A percentile compares a stretch with the other conserved stretches of the same genome.
Evolutionary conservation across 2,797 vertebrate species (phyloP).

Genomic region (Lycodopsis pacificus): DNA sequence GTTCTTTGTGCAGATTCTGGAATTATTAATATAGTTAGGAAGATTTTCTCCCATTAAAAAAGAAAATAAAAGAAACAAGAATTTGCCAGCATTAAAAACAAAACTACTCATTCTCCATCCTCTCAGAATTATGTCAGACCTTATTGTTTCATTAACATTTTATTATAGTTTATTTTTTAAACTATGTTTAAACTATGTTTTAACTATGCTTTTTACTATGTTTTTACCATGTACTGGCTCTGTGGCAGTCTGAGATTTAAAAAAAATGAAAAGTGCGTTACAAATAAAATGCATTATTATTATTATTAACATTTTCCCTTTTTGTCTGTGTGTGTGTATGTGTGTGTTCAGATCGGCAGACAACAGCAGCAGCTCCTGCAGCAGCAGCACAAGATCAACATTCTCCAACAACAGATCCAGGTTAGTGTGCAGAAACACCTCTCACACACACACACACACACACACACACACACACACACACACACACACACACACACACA

Average conservation of each 20-base stretch:
- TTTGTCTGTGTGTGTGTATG: constrained; percentile 54
- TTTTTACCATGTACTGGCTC: no score
- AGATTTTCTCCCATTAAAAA: background rate
- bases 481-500: constrained; percentile 19
- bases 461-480: constrained; percentile 13
- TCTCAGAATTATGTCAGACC: background rate
- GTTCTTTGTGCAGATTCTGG: background rate
- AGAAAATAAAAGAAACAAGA: background rate
- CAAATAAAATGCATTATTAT: no score
- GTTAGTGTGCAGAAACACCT: constrained; percentile 77
- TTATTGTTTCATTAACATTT: background rate
- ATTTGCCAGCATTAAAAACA: background rate
- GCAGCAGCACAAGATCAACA: constrained; percentile 98
- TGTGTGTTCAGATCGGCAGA: constrained; percentile 90
- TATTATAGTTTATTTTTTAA: no score
- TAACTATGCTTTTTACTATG: no score
- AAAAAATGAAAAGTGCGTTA: no score
- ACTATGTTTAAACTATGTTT: no score
- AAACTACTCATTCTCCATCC: background rate
- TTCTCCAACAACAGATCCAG: constrained; percentile 98
- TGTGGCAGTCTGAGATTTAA: no score
- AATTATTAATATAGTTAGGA: background rate
- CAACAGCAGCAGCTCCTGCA: constrained; percentile 97
- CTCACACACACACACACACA: constrained; percentile 13
- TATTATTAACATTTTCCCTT: constrained; percentile 1